Base-by-base conservation (phyloP, 2,113 vertebrate species). In the Heptranchias perlo region DNA sequence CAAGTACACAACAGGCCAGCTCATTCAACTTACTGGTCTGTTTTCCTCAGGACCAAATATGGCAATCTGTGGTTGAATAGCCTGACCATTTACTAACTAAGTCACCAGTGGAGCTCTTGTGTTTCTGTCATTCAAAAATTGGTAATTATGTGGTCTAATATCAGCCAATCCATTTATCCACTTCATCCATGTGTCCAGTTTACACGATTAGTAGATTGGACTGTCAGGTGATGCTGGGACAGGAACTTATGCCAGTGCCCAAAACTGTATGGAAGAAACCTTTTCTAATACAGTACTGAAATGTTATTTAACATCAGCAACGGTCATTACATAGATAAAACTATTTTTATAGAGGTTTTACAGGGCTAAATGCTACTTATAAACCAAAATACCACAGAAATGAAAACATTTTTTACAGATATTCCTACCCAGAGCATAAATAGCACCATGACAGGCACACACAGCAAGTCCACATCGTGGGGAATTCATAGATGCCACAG, bases 381-480 rank as follows among this genome's bases (percentile, higher is more conserved):
- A 62, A 39, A 62, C 16, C 52, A 64, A 47, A 93, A 23, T 61
- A 89, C 3, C 6, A 44, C 39, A 82, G 18, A 64, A n/a, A 47
- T 96, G 47, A n/a, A n/a, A 31, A 64, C 21, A 54, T 28, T 39
- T 96, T 14, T 96, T 47, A 28, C 23, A 49, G 39, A 49, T 54
- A 44, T 96, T 97, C 96, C 97, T 98, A 99, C 99, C 99, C 31
- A 99, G 98, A 96, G 99, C 99, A 96, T 99, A 99, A 94, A 99
- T 98, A 96, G 98, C 98, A 49, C 99, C 99, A 28, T 99, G 98
- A 96, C 98, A 99, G 0, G 99, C 97, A 96, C 98, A 99, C 31
- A 99, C 98, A 61, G 99, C 99, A 4, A 99, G 97, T 62, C 99
- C 99, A 97, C 98, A 99, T 18, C 99, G 99, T 21, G 99, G 99